Conservation (phyloP, 2,888 invertebrate species). For the Sussaba pulchella region DNA sequence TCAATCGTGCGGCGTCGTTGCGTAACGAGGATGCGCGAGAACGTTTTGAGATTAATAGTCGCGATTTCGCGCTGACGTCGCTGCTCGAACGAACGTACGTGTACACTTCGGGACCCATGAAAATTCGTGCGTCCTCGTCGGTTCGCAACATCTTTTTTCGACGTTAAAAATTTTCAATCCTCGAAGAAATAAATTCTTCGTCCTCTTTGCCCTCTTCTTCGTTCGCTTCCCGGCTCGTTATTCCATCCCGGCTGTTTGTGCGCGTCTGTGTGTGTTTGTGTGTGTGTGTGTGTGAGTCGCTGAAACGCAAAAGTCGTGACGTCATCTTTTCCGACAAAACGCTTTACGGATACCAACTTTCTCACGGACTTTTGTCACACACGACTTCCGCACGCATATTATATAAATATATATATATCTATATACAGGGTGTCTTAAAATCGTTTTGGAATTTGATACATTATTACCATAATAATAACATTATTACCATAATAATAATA, state of each 20-base stretch:
- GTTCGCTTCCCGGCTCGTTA: conserved; percentile 3
- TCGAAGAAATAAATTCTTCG: not conserved
- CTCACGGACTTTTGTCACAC: conserved; percentile 15
- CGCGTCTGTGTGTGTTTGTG: too few species aligned
- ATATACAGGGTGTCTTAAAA: too few species aligned
- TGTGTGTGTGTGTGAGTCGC: too few species aligned
- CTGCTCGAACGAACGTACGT: not conserved
- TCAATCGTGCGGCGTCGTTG: conserved; percentile 46
- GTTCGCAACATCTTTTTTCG: not conserved
- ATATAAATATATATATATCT: not conserved
- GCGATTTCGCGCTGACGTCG: conserved; percentile 32
- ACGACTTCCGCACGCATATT: conserved; percentile 7
- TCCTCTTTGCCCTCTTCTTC: not conserved
- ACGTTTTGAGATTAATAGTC: conserved; percentile 63
- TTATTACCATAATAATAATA: too few species aligned
- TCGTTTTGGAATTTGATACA: too few species aligned
- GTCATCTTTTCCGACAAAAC: conserved; percentile 9
- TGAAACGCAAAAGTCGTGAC: conserved; percentile 2
- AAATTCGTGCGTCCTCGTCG: too few species aligned
- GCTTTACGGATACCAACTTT: not conserved
- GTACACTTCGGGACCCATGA: too few species aligned
- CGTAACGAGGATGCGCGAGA: conserved; percentile 49
- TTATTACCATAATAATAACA: too few species aligned
- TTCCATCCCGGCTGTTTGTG: not conserved
- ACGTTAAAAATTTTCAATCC: not conserved